phyloP scores from a whole-genome alignment of 2,888 invertebrate species.

The Schizaphis graminum region DNA sequence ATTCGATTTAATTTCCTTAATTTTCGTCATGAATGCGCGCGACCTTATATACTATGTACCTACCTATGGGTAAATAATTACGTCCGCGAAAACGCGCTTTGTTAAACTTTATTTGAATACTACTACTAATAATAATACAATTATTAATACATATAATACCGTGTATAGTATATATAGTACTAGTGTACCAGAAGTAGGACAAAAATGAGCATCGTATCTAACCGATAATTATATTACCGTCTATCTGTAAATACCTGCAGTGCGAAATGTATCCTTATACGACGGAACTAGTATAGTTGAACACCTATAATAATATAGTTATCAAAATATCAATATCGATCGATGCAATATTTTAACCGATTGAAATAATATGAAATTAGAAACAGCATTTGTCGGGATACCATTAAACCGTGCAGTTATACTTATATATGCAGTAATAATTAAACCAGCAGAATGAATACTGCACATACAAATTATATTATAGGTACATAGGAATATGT shows the following conservation, averaged over 20 bases:
- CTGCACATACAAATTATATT: not conserved
- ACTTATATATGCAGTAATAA: not conserved
- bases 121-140: not conserved
- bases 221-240: too few species aligned
- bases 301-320: not conserved
- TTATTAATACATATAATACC: not conserved
- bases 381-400: not conserved
- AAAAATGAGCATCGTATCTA: not conserved
- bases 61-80: not conserved
- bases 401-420: not conserved
- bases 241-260: too few species aligned
- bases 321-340: constrained; percentile 16
- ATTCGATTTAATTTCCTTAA: not conserved
- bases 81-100: not conserved
- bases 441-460: not conserved
- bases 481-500: not conserved
- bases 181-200: not conserved
- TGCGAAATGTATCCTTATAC: too few species aligned
- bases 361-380: not conserved
- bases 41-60: not conserved
- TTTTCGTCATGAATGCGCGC: not conserved
- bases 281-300: too few species aligned
- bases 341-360: not conserved
- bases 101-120: not conserved
- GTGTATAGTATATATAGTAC: too few species aligned